Percentiles rank a stretch among this genome's conserved stretches.
Conservation (phyloP, 2,888 invertebrate species). For the Eupeodes latifasciatus region DNA sequence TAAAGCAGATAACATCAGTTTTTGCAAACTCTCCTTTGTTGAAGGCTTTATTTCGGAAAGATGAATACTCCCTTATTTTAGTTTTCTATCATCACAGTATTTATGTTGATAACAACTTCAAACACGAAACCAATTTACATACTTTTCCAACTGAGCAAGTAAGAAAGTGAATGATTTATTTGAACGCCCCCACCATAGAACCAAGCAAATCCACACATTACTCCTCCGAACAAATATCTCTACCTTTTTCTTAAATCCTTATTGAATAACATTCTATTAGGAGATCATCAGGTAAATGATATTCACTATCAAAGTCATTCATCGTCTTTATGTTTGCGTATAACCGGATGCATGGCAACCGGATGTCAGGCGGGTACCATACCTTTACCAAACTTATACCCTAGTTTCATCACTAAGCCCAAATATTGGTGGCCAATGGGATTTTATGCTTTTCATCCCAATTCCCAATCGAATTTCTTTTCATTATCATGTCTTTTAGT, state of each 20-base stretch:
- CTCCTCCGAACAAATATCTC: too few relatives aligned
- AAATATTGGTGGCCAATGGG: constrained; percentile 22
- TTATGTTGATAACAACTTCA: too few relatives aligned
- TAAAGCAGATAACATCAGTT: too few relatives aligned
- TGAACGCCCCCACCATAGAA: too few relatives aligned
- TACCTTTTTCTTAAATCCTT: background rate
- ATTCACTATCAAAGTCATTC: constrained; percentile 49
- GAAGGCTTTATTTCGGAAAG: too few relatives aligned
- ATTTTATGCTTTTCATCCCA: constrained; percentile 6
- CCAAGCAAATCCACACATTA: background rate
- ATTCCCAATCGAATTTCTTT: constrained; percentile 56
- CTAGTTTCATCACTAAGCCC: constrained; percentile 17
- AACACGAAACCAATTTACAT: too few relatives aligned
- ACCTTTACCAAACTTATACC: background rate
- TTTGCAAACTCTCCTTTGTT: too few relatives aligned
- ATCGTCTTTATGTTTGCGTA: background rate
- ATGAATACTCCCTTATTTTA: background rate
- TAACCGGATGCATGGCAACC: too few relatives aligned
- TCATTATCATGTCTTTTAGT: constrained; percentile 48
- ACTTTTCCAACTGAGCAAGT: too few relatives aligned
- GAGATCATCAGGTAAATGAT: constrained; percentile 66
- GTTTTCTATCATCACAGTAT: too few relatives aligned
- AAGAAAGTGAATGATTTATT: background rate
- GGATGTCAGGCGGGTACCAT: too few relatives aligned
- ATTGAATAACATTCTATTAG: constrained; percentile 52